Percentiles rank a stretch among this genome's conserved stretches.
These are phyloP conservation scores for Melanchra persicariae DNA, from an alignment of 2,888 invertebrate genomes.

Conservation along the genomic window DNA sequence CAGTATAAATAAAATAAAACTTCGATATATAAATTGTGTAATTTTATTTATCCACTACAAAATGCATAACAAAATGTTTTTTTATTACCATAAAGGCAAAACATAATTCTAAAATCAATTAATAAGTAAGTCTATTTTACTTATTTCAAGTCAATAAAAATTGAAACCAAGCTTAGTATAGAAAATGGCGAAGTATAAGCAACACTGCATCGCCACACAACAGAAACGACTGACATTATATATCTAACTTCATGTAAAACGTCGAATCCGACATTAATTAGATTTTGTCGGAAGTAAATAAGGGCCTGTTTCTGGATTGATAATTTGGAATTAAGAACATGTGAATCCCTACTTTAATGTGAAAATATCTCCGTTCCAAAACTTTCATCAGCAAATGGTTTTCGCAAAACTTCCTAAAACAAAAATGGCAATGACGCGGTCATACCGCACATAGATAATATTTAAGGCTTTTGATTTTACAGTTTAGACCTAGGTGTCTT, in stretches of 20 bases:
- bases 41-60: slow-evolving; percentile 65
- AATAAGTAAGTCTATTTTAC: slow-evolving; percentile 11
- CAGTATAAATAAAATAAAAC: slow-evolving; percentile 59
- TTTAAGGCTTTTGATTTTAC: no score
- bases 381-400: no score
- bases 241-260: background rate
- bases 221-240: background rate
- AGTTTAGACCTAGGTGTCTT: no score
- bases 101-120: slow-evolving; percentile 50
- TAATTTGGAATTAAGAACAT: background rate
- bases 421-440: no score
- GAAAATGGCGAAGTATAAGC: slow-evolving; percentile 16
- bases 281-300: background rate
- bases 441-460: no score
- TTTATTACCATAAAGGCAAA: slow-evolving; percentile 31
- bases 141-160: slow-evolving; percentile 37
- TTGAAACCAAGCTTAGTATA: slow-evolving; percentile 17
- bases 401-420: no score
- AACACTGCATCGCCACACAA: slow-evolving; percentile 21
- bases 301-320: background rate
- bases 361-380: no score
- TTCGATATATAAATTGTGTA: slow-evolving; percentile 51
- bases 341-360: no score
- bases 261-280: background rate
- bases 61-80: slow-evolving; percentile 53